A percentile compares a stretch with the other conserved stretches of the same genome.
phyloP scores from a whole-genome alignment of 2,797 vertebrate genomes.

The Nyctibius grandis region DNA sequence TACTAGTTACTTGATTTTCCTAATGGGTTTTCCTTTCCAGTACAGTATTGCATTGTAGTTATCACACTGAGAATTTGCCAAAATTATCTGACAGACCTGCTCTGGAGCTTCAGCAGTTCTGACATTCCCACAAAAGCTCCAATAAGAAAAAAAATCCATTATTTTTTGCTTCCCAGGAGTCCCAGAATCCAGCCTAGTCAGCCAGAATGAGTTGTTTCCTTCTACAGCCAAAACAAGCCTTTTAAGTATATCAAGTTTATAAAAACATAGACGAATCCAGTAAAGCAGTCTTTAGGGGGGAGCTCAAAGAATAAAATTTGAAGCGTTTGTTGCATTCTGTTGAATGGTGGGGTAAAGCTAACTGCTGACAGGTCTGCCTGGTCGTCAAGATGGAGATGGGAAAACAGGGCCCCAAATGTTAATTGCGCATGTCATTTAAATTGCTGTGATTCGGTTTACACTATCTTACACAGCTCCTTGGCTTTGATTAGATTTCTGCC shows the following conservation, averaged over 20 bases:
- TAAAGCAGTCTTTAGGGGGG: neutral
- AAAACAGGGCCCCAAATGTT: neutral
- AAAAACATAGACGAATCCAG: neutral
- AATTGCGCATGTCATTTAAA: neutral
- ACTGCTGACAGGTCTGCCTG: neutral
- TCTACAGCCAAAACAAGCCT: neutral
- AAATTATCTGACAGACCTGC: neutral
- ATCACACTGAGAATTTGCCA: neutral
- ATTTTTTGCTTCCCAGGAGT: neutral
- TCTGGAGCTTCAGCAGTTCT: neutral
- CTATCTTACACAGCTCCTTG: neutral
- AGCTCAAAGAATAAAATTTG: neutral
- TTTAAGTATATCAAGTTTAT: neutral
- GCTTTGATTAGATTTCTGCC: neutral
- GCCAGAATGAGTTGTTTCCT: neutral
- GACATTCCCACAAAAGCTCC: neutral
- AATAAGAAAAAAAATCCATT: neutral
- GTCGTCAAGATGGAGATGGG: neutral
- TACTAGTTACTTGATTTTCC: neutral
- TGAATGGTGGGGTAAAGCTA: neutral
- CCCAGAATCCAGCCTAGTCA: neutral
- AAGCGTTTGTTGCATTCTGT: neutral
- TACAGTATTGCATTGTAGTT: neutral
- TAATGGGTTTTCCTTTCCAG: neutral
- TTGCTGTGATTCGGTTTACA: neutral